Evolutionary conservation across 35 echinoderm and acorn worm species (phyloP).

Genomic region (Diadema setosum): DNA sequence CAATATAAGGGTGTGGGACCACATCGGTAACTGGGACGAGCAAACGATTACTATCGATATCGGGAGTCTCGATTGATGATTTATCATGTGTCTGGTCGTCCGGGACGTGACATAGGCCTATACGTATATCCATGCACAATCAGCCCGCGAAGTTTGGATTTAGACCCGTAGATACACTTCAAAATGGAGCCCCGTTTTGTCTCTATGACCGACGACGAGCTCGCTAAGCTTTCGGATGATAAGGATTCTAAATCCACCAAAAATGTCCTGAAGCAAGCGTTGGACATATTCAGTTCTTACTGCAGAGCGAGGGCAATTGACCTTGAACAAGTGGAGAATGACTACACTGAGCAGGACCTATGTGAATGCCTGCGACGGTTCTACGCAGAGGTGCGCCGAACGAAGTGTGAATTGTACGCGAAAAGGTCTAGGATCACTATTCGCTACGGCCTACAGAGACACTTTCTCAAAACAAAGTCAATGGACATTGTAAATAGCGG

Average conservation of each 20-base stretch:
- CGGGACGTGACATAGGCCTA: too few relatives aligned
- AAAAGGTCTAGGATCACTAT: constrained; percentile 1
- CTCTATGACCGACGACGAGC: background rate
- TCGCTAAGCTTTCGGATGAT: background rate
- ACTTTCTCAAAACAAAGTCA: background rate
- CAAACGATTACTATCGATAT: too few relatives aligned
- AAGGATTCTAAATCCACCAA: background rate
- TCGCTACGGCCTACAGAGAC: background rate
- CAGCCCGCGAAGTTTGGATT: too few relatives aligned
- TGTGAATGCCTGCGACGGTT: background rate
- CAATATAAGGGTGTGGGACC: too few relatives aligned
- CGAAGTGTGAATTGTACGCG: background rate
- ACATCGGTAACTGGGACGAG: too few relatives aligned
- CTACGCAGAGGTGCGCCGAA: background rate
- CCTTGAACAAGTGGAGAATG: background rate
- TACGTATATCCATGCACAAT: too few relatives aligned
- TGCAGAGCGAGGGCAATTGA: background rate
- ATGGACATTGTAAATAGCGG: background rate
- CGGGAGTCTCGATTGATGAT: too few relatives aligned
- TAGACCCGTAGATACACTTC: too few relatives aligned
- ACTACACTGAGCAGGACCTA: background rate
- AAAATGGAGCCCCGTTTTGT: background rate
- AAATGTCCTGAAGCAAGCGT: background rate
- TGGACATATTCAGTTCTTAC: background rate
- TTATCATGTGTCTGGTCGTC: too few relatives aligned